Percentiles rank a stretch among this genome's conserved stretches.
Evolutionary conservation across 2,888 invertebrate genomes (phyloP).

Genomic region (Epinotia nisella): DNA sequence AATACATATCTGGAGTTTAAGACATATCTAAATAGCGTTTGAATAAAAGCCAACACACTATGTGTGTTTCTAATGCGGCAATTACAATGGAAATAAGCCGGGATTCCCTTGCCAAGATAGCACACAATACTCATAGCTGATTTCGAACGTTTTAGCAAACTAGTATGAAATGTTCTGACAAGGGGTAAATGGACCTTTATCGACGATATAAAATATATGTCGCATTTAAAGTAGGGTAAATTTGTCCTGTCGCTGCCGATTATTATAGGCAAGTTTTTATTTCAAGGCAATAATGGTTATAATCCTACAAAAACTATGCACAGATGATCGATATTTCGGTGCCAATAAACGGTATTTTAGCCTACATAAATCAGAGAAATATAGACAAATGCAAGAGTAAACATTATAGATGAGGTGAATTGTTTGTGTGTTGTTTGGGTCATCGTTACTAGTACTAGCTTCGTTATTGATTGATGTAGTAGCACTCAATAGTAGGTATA

Average conservation of each 20-base stretch:
- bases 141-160: conserved; percentile 37
- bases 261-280: not conserved
- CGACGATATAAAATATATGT: conserved; percentile 7
- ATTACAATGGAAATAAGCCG: conserved; percentile 44
- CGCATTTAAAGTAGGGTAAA: not conserved
- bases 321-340: not conserved
- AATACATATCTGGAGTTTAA: too few relatives aligned
- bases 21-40: conserved; percentile 49
- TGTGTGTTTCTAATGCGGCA: conserved; percentile 47
- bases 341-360: not conserved
- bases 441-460: not conserved
- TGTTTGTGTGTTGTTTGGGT: not conserved
- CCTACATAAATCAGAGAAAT: not conserved
- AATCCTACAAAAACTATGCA: too few relatives aligned
- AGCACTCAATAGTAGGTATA: not conserved
- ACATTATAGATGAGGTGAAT: not conserved
- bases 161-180: conserved; percentile 21
- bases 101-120: conserved; percentile 42
- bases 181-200: conserved; percentile 13
- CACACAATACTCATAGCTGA: conserved; percentile 25
- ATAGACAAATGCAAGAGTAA: not conserved
- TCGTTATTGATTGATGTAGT: not conserved
- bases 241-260: not conserved
- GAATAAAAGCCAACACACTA: conserved; percentile 54
- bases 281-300: not conserved